These are phyloP conservation scores for Polyergus mexicanus DNA, from an alignment of 1,140 invertebrate genomes.

Conservation along the genomic window DNA sequence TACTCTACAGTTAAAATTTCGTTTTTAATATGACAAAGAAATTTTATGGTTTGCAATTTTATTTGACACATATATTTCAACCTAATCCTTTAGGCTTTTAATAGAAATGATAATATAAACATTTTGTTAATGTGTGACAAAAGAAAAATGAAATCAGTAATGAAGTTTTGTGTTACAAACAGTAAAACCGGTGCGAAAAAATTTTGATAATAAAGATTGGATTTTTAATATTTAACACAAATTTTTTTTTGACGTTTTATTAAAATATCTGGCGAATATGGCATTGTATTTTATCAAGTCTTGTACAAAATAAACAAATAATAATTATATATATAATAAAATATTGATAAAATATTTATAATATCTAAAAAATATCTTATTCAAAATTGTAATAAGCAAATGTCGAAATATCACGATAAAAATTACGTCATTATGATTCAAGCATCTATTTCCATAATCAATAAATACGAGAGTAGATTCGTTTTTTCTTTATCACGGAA, in stretches of 20 bases:
- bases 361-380: background rate
- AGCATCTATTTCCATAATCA: slow-evolving; percentile 29
- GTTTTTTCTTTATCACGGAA: background rate
- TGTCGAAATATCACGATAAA: background rate
- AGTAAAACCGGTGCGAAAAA: background rate
- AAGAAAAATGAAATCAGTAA: background rate
- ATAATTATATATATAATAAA: background rate
- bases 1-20: background rate
- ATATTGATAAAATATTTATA: background rate
- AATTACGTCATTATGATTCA: slow-evolving; percentile 5
- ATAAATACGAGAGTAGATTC: background rate
- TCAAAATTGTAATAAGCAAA: background rate
- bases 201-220: background rate
- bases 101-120: background rate
- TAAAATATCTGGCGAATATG: slow-evolving; percentile 4
- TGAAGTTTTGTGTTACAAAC: background rate
- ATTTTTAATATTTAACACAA: background rate
- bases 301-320: background rate
- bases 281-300: background rate
- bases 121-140: background rate
- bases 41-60: background rate
- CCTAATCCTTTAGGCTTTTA: background rate
- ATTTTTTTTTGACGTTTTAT: background rate
- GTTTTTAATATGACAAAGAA: background rate
- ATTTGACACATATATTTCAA: background rate